Evolutionary conservation across 2,888 invertebrate species (phyloP).

Genomic region (Adelognathus sp.): DNA sequence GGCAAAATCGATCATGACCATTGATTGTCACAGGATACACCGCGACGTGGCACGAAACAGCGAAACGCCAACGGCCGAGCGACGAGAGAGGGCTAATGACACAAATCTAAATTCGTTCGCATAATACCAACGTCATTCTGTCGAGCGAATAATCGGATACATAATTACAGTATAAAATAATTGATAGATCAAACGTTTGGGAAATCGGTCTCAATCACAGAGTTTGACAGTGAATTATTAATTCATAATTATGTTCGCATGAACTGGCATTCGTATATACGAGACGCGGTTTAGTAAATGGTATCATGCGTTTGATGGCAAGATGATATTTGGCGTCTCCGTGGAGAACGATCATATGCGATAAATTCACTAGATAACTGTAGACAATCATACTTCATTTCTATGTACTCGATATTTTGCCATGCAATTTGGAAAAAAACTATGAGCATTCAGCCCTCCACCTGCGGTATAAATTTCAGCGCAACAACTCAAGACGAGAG

Average conservation of each 20-base stretch:
- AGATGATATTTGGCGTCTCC: too few relatives aligned
- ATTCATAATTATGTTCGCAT: neutral
- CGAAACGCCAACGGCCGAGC: neutral
- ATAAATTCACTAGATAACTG: too few relatives aligned
- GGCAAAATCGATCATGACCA: conserved; percentile 13
- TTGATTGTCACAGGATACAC: neutral
- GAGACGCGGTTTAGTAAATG: too few relatives aligned
- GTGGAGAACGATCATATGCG: too few relatives aligned
- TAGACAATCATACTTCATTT: too few relatives aligned
- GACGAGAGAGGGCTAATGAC: neutral
- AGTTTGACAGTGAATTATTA: neutral
- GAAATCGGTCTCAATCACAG: neutral
- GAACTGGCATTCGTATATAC: too few relatives aligned
- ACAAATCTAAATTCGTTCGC: neutral
- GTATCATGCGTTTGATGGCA: too few relatives aligned
- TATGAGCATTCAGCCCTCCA: too few relatives aligned
- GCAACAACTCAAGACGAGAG: too few relatives aligned
- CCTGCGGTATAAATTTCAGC: too few relatives aligned
- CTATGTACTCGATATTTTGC: too few relatives aligned
- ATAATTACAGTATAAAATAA: neutral
- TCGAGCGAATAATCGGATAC: neutral
- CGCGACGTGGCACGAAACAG: neutral
- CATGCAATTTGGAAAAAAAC: too few relatives aligned
- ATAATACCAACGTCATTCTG: neutral
- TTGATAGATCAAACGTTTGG: neutral